Conservation (phyloP, 2,797 vertebrate species). For the Oryzias sinensis region DNA sequence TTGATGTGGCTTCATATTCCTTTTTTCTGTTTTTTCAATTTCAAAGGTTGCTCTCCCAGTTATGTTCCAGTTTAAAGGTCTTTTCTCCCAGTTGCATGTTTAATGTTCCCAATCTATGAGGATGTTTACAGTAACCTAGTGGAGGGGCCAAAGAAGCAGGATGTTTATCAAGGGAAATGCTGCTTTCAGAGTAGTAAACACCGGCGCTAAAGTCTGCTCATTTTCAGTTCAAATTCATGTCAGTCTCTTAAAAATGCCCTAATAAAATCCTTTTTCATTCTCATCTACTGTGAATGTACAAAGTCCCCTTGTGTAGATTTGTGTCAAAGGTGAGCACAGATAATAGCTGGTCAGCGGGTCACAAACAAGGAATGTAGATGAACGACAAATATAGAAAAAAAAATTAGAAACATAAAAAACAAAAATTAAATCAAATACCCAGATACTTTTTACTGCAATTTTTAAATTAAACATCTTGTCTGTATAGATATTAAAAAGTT, state of each 20-base stretch:
- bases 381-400: slow-evolving; percentile 36
- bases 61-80: slow-evolving; percentile 25
- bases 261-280: slow-evolving; percentile 5
- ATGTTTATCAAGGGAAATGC: slow-evolving; percentile 17
- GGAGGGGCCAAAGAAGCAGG: slow-evolving; percentile 25
- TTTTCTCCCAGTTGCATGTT: slow-evolving; percentile 44
- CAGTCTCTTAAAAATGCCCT: not conserved
- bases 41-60: slow-evolving; percentile 46
- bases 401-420: slow-evolving; percentile 3
- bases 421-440: slow-evolving; percentile 4
- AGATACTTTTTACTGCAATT: slow-evolving; percentile 28
- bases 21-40: slow-evolving; percentile 14
- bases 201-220: slow-evolving; percentile 31
- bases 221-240: slow-evolving; percentile 39
- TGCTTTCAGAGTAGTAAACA: slow-evolving; percentile 32
- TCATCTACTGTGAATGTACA: slow-evolving; percentile 11
- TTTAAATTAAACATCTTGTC: slow-evolving; percentile 41
- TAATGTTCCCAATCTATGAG: slow-evolving; percentile 25
- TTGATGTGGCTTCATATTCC: slow-evolving; percentile 29
- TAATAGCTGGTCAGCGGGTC: slow-evolving; percentile 18
- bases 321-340: slow-evolving; percentile 48
- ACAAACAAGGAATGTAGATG: slow-evolving; percentile 56
- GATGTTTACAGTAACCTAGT: slow-evolving; percentile 33
- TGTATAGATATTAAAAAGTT: slow-evolving; percentile 15
- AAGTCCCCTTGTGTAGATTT: slow-evolving; percentile 1